phyloP scores from a whole-genome alignment of 2,888 invertebrate genomes.

The Troides helena region DNA sequence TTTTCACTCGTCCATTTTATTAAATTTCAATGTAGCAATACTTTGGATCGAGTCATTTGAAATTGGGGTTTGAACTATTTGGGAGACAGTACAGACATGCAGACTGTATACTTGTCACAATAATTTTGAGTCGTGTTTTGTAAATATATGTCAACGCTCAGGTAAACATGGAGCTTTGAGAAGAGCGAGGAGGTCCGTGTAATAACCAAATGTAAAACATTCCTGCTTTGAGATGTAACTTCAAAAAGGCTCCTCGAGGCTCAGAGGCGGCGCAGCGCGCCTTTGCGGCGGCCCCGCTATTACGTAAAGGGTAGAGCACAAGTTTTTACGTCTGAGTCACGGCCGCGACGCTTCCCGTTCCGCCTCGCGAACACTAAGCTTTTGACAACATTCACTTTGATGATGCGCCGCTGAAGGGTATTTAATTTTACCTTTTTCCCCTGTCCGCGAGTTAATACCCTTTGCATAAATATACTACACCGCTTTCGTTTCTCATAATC shows the following conservation, averaged over 20 bases:
- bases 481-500: conserved; percentile 42
- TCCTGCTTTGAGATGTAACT: conserved; percentile 71
- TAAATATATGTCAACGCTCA: no score
- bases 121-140: no score
- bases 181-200: conserved; percentile 48
- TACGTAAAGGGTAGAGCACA: conserved; percentile 72
- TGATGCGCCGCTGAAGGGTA: conserved; percentile 61
- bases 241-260: conserved; percentile 71
- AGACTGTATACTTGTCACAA: no score
- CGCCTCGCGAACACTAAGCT: conserved; percentile 65
- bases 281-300: conserved; percentile 51
- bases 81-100: no score
- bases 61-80: no score
- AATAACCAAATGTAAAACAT: conserved; percentile 73
- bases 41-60: no score
- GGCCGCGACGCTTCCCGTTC: conserved; percentile 63
- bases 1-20: no score
- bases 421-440: conserved; percentile 62
- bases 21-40: no score
- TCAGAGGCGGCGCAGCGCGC: conserved; percentile 42
- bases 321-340: conserved; percentile 75
- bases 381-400: conserved; percentile 76
- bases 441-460: conserved; percentile 61
- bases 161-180: background rate
- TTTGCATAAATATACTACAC: conserved; percentile 50